Evolutionary conservation across 92 coral and sea anemone species (phyloP).

Genomic region (Metridium senile): DNA sequence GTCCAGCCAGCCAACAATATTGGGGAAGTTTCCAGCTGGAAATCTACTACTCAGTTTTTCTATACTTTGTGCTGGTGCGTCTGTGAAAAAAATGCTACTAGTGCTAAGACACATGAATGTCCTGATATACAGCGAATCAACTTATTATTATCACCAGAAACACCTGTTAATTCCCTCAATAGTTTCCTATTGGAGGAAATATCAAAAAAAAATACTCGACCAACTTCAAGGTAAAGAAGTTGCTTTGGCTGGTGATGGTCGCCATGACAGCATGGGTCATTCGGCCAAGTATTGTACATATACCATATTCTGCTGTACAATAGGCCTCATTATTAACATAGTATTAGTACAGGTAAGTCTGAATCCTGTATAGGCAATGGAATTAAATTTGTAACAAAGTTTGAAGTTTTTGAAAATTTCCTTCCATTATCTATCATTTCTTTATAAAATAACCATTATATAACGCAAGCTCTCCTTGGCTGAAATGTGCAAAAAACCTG

Average conservation of each 20-base stretch:
- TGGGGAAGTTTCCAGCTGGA: not conserved
- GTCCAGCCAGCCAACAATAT: slow-evolving; percentile 36
- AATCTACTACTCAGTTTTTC: not conserved
- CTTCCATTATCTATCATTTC: not conserved
- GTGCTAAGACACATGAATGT: not conserved
- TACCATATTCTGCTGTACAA: not conserved
- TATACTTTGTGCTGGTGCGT: not conserved
- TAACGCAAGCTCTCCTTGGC: too few species aligned
- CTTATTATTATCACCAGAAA: not conserved
- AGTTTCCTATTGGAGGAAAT: not conserved
- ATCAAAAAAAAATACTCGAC: not conserved
- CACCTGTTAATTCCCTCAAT: not conserved
- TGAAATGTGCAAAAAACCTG: too few species aligned
- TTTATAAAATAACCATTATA: too few species aligned
- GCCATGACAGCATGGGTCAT: not conserved
- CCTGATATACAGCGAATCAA: not conserved
- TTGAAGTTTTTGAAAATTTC: slow-evolving; percentile 6
- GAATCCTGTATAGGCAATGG: slow-evolving; percentile 19
- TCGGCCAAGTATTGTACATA: not conserved
- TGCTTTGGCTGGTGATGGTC: not conserved
- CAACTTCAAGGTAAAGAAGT: not conserved
- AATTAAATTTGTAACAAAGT: slow-evolving; percentile 10
- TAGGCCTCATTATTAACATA: not conserved
- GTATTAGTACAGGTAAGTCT: slow-evolving; percentile 12
- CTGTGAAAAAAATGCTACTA: not conserved